Conservation (phyloP, 2,888 invertebrate species). For the Drosophila pegasa region DNA sequence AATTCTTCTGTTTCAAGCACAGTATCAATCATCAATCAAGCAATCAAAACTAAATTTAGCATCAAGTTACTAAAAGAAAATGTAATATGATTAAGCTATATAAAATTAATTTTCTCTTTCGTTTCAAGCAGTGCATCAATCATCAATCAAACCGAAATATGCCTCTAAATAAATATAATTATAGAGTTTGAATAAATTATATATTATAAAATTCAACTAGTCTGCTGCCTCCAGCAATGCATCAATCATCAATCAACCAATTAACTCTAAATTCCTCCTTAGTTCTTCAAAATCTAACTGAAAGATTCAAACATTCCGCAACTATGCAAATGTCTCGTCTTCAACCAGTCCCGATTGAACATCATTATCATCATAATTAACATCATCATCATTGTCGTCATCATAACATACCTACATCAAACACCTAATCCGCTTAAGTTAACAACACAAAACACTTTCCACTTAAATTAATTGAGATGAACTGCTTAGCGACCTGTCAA, state of each 20-base stretch:
- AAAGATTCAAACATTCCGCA: background rate
- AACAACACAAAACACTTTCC: constrained; percentile 15
- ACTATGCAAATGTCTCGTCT: background rate
- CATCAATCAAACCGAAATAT: too few species aligned
- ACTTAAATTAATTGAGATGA: constrained; percentile 16
- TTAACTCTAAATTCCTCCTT: too few species aligned
- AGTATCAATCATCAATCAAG: background rate
- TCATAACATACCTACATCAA: background rate
- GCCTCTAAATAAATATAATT: too few species aligned
- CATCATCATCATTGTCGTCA: too few species aligned
- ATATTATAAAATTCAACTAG: too few species aligned
- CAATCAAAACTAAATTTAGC: background rate
- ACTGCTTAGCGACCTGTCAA: constrained; percentile 8
- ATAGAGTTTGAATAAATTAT: too few species aligned
- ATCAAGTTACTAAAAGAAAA: too few species aligned
- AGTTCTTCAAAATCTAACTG: too few species aligned
- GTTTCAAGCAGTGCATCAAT: too few species aligned
- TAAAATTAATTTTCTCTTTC: too few species aligned
- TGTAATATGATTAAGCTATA: background rate
- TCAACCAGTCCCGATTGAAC: background rate
- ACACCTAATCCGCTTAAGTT: background rate
- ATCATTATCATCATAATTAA: background rate
- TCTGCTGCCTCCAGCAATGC: too few species aligned
- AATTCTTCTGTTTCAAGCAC: background rate
- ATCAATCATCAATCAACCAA: too few species aligned